A percentile compares a stretch with the other conserved stretches of the same genome.
These are phyloP conservation scores for Mobula hypostoma DNA, from an alignment of 2,113 vertebrate species.

Conservation along the genomic window DNA sequence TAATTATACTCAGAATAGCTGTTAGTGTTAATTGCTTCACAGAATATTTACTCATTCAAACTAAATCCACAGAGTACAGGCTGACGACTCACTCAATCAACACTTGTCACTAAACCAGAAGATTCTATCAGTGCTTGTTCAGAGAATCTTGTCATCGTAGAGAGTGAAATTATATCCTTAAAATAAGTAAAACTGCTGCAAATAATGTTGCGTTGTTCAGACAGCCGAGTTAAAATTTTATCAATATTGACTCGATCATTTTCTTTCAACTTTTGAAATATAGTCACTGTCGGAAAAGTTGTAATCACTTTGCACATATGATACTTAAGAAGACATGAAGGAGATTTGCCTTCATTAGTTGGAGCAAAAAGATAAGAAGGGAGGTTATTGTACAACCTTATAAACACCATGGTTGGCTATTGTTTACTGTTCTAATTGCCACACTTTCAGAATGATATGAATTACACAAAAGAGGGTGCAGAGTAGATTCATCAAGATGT, in stretches of 20 bases:
- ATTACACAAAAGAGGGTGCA: no score
- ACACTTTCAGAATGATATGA: no score
- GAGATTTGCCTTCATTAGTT: no score
- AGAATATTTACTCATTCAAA: slow-evolving; percentile 1
- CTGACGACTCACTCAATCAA: background rate
- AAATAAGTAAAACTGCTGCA: background rate
- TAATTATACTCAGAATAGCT: slow-evolving; percentile 25
- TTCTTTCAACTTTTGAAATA: background rate
- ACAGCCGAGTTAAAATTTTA: background rate
- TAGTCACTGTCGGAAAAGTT: background rate
- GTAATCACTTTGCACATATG: background rate
- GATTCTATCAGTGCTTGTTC: background rate
- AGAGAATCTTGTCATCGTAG: background rate
- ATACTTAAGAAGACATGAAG: no score
- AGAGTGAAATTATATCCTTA: background rate
- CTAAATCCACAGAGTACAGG: background rate
- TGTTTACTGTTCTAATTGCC: no score
- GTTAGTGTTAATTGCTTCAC: slow-evolving; percentile 11
- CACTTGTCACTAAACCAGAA: no score
- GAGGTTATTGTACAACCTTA: no score
- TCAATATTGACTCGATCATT: background rate
- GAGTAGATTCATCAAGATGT: no score
- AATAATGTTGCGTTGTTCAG: background rate
- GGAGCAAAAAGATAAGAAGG: no score
- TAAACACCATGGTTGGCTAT: no score